Percentiles rank a stretch among this genome's conserved stretches.
Evolutionary conservation across 2,888 invertebrate species (phyloP).

Genomic region (Drosophila tripunctata): DNA sequence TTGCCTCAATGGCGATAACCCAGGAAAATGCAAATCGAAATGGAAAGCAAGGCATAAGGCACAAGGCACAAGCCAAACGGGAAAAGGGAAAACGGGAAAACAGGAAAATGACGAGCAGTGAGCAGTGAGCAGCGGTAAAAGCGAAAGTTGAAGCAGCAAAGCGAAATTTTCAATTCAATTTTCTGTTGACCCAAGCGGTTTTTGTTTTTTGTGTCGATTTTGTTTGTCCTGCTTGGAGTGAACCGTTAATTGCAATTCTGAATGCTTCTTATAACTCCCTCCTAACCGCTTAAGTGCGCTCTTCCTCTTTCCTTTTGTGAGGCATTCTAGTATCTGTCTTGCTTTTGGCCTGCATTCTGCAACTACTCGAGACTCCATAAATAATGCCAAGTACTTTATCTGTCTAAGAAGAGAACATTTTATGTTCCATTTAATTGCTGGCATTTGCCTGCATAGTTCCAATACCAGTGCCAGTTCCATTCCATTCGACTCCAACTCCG

Average conservation of each 20-base stretch:
- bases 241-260: slow-evolving; percentile 58
- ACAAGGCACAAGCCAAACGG: neutral
- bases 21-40: slow-evolving; percentile 14
- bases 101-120: too few species aligned
- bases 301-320: neutral
- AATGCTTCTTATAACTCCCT: slow-evolving; percentile 15
- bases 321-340: neutral
- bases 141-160: slow-evolving; percentile 54
- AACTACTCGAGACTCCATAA: slow-evolving; percentile 49
- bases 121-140: slow-evolving; percentile 7
- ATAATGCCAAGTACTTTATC: slow-evolving; percentile 65
- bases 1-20: slow-evolving; percentile 35
- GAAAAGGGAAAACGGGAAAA: neutral
- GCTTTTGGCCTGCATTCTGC: slow-evolving; percentile 13
- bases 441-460: neutral
- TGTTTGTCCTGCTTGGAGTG: slow-evolving; percentile 36
- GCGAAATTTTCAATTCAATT: slow-evolving; percentile 30
- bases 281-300: neutral
- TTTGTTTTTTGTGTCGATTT: slow-evolving; percentile 23
- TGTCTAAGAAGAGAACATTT: slow-evolving; percentile 38
- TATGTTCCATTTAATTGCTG: slow-evolving; percentile 58
- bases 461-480: neutral
- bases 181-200: slow-evolving; percentile 73
- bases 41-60: neutral
- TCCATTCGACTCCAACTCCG: neutral